phyloP scores from a whole-genome alignment of 2,888 invertebrate species.

The Hirtodrosophila histrioides region DNA sequence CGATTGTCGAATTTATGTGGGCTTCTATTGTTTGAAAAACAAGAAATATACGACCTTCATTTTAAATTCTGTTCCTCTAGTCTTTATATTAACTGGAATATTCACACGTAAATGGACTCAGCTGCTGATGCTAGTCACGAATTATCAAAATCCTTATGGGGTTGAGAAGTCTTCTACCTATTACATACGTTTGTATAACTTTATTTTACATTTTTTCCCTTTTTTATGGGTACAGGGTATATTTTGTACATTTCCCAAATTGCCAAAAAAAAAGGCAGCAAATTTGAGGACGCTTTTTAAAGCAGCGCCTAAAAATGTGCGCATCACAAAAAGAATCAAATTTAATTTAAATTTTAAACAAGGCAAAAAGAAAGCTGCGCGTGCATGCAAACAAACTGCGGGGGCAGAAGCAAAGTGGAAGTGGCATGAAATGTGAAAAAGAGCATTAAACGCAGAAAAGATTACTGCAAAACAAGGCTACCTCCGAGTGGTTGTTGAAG shows the following conservation, averaged over 20 bases:
- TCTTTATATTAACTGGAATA: too few species aligned
- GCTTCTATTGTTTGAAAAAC: too few species aligned
- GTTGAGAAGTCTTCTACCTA: too few species aligned
- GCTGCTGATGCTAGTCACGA: too few species aligned
- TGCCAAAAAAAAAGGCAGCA: constrained; percentile 58
- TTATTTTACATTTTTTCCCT: too few species aligned
- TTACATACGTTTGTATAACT: too few species aligned
- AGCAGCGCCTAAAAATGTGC: constrained; percentile 8
- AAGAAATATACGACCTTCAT: too few species aligned
- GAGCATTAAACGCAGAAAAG: constrained; percentile 14
- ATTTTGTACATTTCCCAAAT: constrained; percentile 35
- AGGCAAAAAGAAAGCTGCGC: constrained; percentile 35
- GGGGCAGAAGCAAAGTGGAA: constrained; percentile 1
- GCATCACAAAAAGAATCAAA: constrained; percentile 51
- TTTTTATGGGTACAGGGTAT: constrained; percentile 15
- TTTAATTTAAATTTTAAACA: constrained; percentile 72
- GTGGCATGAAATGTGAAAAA: constrained; percentile 31
- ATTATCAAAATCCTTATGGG: too few species aligned
- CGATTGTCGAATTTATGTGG: too few species aligned
- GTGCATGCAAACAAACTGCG: constrained; percentile 30
- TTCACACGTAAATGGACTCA: too few species aligned
- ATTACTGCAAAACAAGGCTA: constrained; percentile 14
- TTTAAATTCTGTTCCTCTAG: too few species aligned
- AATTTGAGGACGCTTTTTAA: constrained; percentile 24
- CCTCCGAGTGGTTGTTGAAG: constrained; percentile 23